Conservation (phyloP, 2,888 invertebrate species). For the Allacma fusca region DNA sequence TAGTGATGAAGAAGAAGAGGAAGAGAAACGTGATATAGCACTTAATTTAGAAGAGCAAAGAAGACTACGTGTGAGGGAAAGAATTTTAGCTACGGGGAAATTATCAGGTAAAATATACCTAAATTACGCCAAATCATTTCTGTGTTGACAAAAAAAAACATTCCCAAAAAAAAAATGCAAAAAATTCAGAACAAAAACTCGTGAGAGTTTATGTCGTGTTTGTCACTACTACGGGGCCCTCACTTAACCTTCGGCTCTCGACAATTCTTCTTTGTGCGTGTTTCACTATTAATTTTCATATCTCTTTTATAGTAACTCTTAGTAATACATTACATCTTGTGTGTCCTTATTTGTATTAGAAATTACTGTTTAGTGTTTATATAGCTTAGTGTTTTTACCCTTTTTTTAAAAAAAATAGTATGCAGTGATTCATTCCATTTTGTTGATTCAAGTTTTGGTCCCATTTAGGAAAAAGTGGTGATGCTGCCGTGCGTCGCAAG, state of each 20-base stretch:
- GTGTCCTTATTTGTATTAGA: too few species aligned
- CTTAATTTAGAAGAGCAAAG: constrained; percentile 47
- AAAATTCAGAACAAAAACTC: not conserved
- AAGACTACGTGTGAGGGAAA: constrained; percentile 50
- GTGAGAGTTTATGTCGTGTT: not conserved
- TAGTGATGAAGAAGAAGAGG: constrained; percentile 56
- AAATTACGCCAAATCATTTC: not conserved
- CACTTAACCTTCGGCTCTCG: constrained; percentile 45
- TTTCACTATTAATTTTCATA: constrained; percentile 17
- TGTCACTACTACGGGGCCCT: constrained; percentile 25
- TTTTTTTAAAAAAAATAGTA: not conserved
- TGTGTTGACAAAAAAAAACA: constrained; percentile 3
- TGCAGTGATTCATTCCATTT: not conserved
- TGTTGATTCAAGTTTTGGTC: constrained; percentile 22
- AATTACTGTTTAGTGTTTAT: too few species aligned
- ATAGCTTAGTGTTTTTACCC: not conserved
- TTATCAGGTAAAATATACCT: constrained; percentile 52
- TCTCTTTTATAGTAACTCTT: constrained; percentile 5
- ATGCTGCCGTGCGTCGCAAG: constrained; percentile 21
- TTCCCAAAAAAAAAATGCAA: constrained; percentile 15
- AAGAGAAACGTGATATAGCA: constrained; percentile 57
- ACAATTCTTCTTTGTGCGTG: constrained; percentile 34
- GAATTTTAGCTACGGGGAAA: constrained; percentile 58
- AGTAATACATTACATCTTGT: not conserved
- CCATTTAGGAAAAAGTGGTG: constrained; percentile 28